These are phyloP conservation scores for Microcebus jonahi DNA, from an alignment of 2,113 vertebrate species.

Conservation along the genomic window DNA sequence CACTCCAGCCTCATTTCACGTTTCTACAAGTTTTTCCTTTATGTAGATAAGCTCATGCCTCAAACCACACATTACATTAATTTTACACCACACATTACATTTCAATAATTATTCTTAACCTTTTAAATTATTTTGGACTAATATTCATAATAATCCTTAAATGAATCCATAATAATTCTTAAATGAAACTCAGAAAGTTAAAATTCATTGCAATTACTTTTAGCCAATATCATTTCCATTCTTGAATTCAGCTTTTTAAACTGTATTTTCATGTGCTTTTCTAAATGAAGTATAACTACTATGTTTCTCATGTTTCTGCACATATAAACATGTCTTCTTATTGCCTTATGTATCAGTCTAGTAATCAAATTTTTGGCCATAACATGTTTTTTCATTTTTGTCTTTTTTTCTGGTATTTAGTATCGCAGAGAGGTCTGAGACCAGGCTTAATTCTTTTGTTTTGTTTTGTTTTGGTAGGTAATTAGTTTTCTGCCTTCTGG, in stretches of 20 bases:
- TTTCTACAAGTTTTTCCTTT: not conserved
- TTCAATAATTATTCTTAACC: conserved; percentile 5
- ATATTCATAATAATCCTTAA: not conserved
- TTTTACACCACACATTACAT: not conserved
- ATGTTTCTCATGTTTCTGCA: not conserved
- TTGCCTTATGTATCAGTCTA: not conserved
- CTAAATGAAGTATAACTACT: not conserved
- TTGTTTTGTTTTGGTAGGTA: not conserved
- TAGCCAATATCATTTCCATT: not conserved
- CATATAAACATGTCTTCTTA: not conserved
- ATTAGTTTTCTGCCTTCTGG: not conserved
- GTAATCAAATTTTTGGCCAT: not conserved
- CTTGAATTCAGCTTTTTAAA: not conserved
- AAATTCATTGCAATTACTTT: not conserved
- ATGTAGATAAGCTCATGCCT: not conserved
- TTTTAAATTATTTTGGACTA: not conserved
- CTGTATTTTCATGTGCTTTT: not conserved
- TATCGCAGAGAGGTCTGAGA: not conserved
- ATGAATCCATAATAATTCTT: not conserved
- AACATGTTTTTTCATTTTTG: not conserved
- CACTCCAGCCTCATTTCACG: not conserved
- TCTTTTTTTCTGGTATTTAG: not conserved
- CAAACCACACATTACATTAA: not conserved
- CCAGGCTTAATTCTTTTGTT: not conserved
- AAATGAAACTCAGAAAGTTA: not conserved